Conservation (phyloP, 2,113 vertebrate genomes). For the Hippocampus abdominalis region DNA sequence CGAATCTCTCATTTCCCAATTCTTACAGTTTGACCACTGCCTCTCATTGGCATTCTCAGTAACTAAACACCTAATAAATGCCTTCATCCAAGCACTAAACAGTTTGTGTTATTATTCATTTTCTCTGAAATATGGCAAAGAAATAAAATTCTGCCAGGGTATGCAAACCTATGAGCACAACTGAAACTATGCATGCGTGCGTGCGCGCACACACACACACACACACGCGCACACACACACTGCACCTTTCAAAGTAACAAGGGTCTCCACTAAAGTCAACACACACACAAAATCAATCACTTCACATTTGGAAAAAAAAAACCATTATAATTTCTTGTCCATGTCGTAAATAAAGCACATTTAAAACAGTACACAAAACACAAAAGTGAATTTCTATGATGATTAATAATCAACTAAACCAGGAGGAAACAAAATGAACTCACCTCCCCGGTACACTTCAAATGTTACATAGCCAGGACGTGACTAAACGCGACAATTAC, state of each 20-base stretch:
- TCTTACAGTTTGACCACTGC: no score
- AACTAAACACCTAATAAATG: no score
- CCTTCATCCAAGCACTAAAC: no score
- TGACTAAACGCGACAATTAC: slow-evolving; percentile 65
- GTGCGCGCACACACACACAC: no score
- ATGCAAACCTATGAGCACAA: no score
- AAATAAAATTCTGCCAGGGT: no score
- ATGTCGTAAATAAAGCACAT: slow-evolving; percentile 54
- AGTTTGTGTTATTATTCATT: no score
- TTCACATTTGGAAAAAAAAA: slow-evolving; percentile 13
- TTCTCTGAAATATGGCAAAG: no score
- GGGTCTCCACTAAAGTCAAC: not conserved
- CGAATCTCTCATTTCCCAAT: no score
- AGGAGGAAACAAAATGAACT: slow-evolving; percentile 50
- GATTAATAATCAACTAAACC: slow-evolving; percentile 49
- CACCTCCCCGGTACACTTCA: slow-evolving; percentile 46
- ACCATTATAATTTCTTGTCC: slow-evolving; percentile 51
- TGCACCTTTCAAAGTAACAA: not conserved
- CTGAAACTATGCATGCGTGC: no score
- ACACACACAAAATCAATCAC: not conserved
- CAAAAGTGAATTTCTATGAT: slow-evolving; percentile 53
- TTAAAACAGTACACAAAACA: slow-evolving; percentile 57
- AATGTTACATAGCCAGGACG: slow-evolving; percentile 65
- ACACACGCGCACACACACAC: no score
- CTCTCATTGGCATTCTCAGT: no score